A percentile compares a stretch with the other conserved stretches of the same genome.
Evolutionary conservation across 2,888 invertebrate species (phyloP).

Genomic region (Melanargia galathea): DNA sequence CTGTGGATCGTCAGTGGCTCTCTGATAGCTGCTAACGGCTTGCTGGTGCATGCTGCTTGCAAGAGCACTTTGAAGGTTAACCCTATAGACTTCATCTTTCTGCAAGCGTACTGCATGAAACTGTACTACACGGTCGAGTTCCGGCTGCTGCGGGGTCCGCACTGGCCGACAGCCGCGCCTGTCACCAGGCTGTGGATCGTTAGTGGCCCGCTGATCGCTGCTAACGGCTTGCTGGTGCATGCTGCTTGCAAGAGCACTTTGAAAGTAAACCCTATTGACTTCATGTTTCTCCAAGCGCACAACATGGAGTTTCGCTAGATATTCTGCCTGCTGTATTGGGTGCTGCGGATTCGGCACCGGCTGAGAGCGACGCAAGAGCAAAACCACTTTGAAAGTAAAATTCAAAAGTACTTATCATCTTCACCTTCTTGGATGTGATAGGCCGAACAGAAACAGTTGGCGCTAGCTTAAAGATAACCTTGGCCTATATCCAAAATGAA

Average conservation of each 20-base stretch:
- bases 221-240: conserved; percentile 68
- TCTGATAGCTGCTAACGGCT: conserved; percentile 62
- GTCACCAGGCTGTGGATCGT: conserved; percentile 62
- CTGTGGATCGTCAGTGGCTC: conserved; percentile 65
- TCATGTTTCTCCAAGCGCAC: neutral
- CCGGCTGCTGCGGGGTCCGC: conserved; percentile 61
- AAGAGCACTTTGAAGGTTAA: conserved; percentile 65
- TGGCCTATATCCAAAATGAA: too few relatives aligned
- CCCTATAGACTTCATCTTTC: too few relatives aligned
- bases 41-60: conserved; percentile 69
- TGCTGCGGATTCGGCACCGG: too few relatives aligned
- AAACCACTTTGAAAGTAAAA: too few relatives aligned
- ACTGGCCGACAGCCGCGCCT: conserved; percentile 59
- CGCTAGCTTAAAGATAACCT: too few relatives aligned
- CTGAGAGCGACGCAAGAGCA: too few relatives aligned
- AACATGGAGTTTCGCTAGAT: neutral
- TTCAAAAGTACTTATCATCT: too few relatives aligned
- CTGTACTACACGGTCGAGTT: conserved; percentile 72
- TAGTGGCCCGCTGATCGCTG: conserved; percentile 59
- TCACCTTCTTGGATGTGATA: too few relatives aligned
- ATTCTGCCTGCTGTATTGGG: too few relatives aligned
- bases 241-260: conserved; percentile 66
- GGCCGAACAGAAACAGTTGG: too few relatives aligned
- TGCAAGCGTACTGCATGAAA: conserved; percentile 74
- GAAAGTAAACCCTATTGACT: conserved; percentile 51